Base-by-base conservation (phyloP, 2,797 vertebrate species). In the Smutsia gigantea region DNA sequence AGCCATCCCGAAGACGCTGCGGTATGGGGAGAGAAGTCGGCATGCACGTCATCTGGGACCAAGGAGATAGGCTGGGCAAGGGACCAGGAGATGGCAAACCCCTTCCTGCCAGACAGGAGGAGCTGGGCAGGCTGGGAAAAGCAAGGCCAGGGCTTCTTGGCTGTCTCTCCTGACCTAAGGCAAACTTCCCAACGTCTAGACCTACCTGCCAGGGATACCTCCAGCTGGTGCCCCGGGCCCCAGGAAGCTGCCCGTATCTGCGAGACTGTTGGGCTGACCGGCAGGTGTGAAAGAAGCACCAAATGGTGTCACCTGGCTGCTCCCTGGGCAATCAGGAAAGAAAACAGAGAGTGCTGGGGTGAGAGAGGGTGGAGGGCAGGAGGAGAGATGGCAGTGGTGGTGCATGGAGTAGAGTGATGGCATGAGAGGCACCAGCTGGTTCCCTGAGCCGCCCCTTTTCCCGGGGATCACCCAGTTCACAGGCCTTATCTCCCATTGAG, bases 241-340 rank as follows among this genome's bases (percentile, higher is more conserved):
- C 93, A 99, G 99, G 90, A 99, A 95, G 96, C 98, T 68, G 97
- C 98, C 98, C 98, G 99, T 98, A 96, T 99, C 99, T 7, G 99
- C 96, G 1, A 99, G 98, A 37, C 98, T 99, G 97, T 87, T 96
- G 96, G 99, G 98, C 71, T 98, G 98, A 83, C 89, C 91, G 68
- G 97, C 87, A 51, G 98, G 94, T 14, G 66, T 79, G 1, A 97
- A 96, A 14, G 93, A 68, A 42, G 95, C 83, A 4, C 93, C 92
- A 17, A 98, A 98, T 8, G 93, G 93, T 21, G 96, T 94, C 84
- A 94, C 46, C 42, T 96, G 98, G 87, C 87, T 94, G 74, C 95
- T 97, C 59, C 98, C 98, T 98, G 92, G 42, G 55, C 34, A 87
- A 55, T 51, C 1, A 19, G 51, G 77, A 95, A 55, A 96, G 29